Evolutionary conservation across 2,888 invertebrate genomes (phyloP), one percentile per base, ranked within the genome.

Genomic region (Myopa testacea): DNA sequence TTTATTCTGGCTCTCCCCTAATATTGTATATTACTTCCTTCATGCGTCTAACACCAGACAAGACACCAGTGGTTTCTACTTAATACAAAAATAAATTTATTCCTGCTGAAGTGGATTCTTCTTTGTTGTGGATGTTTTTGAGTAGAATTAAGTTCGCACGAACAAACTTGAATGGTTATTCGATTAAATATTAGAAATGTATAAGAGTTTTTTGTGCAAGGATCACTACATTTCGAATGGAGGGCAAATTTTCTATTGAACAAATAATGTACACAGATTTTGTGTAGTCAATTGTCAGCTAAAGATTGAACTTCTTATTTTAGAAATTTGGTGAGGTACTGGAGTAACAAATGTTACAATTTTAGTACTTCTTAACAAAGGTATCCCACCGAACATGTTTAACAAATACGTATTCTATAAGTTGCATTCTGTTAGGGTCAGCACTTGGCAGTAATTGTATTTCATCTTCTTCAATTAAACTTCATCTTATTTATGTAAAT

Each of bases 161-260:
- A 82, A 82, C 81, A 79, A 82, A 82, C 80, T 84, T 82, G 84
- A 85, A 84, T 85, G 83, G 83, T 86, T 86, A 87, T 87, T 87
- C 85, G 88, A 88, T 88, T 88, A 87, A 85, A 86, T 85, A 84
- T 85, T 85, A 83, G 82, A 84, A 84, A 86, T 83, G 84, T 84
- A 83, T 81, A 80, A 80, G 70, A 80, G 4, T 81, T 80, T 79
- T 76, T 81, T 68, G 78, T 80, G 72, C 81, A 81, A 76, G 75
- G 80, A 81, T 80, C 79, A 77, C 77, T 80, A 78, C 74, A 71
- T 78, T 80, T 79, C 78, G 80, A 69, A 40, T 71, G 75, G 83
- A 81, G 81, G 78, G 79, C 77, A 79, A 80, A 80, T 16, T 38
- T 60, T 19, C 52, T 40, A 78, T 75, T 60, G 76, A 75, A n/a